Evolutionary conservation across 1,140 invertebrate genomes (phyloP), one percentile per base, ranked within the genome.

Genomic region (Bombus confusus): DNA sequence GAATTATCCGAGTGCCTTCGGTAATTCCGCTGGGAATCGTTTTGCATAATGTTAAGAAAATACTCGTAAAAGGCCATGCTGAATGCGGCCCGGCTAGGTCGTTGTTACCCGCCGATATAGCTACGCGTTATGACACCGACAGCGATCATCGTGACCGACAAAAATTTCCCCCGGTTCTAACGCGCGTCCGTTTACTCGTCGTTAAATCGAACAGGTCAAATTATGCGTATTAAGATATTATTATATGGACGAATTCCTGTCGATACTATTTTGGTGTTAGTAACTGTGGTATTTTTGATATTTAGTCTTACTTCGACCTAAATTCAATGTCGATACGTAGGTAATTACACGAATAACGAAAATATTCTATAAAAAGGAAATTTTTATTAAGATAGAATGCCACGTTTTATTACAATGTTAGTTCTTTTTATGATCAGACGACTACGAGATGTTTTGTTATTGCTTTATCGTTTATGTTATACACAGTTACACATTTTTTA

Each of bases 41-140:
- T 90, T 90, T 90, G 89, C 90, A 91, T 91, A 90, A 91, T 83
- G 84, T 88, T 91, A 91, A 90, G 89, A 90, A 91, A 91, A 91
- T 86, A 86, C 86, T 73, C 68, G 81, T 86, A 79, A 91, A 86
- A 86, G 88, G 39, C 66, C 57, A 22, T 34, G 57, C 39, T 22
- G 52, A 80, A 75, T 52, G 52, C 22, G 57, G 22, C 31, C 15
- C n/a, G 59, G 52, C 34, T 31, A 31, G 37, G 18, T 12, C 25
- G 72, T 85, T 82, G 52, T 66, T 64, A 64, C 41, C 59, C 74
- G 64, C 31, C 57, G 81, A 86, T 88, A 84, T 66, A 69, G 37
- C 52, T 37, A n/a, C 59, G 78, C 68, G 68, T 90, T 89, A 81
- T 75, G 31, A 82, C 82, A 81, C 52, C n/a, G 43, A 39, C 71